Evolutionary conservation across 1,140 invertebrate genomes (phyloP).

Genomic region (Eriocheir sinensis): DNA sequence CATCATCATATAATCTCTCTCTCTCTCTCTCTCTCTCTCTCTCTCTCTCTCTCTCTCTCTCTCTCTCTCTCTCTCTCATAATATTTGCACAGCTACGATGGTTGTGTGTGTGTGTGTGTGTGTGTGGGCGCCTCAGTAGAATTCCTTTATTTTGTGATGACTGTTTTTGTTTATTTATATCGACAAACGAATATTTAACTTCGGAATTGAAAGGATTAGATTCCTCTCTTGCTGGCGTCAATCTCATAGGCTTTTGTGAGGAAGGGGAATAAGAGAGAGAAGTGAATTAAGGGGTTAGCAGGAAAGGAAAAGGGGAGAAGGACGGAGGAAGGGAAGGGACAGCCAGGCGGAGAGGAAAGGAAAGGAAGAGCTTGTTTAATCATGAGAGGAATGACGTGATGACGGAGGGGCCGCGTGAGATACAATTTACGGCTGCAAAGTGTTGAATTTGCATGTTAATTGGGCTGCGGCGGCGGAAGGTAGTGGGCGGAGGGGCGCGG

Average conservation of each 20-base stretch:
- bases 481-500: neutral
- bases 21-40: slow-evolving; percentile 43
- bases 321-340: neutral
- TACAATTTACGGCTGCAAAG: neutral
- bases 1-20: too few relatives aligned
- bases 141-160: too few relatives aligned
- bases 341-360: slow-evolving; percentile 5
- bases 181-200: too few relatives aligned
- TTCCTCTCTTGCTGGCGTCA: too few relatives aligned
- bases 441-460: slow-evolving; percentile 38
- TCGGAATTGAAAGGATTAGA: too few relatives aligned
- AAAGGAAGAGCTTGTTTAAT: neutral
- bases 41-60: slow-evolving; percentile 31
- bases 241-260: too few relatives aligned
- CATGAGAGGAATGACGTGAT: neutral
- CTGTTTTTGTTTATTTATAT: too few relatives aligned
- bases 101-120: too few relatives aligned
- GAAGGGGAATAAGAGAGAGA: too few relatives aligned
- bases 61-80: neutral
- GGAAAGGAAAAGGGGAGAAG: neutral
- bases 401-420: neutral
- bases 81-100: neutral
- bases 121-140: too few relatives aligned
- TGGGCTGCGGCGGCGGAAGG: neutral
- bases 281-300: too few relatives aligned